Conservation (phyloP, 2,797 vertebrate genomes). For the Hoplostethus atlanticus region DNA sequence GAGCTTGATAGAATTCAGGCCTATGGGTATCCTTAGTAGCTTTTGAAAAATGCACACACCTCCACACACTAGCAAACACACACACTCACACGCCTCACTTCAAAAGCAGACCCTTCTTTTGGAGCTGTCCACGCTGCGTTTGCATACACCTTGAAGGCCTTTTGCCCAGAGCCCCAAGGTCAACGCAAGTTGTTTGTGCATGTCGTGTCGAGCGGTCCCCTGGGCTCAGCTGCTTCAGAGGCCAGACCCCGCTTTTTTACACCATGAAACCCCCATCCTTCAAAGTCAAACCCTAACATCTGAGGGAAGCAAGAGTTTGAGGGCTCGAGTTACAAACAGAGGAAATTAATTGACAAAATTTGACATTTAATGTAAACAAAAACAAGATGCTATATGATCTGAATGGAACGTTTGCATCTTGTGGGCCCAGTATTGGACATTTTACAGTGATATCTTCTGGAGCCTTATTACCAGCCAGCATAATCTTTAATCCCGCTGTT, state of each 20-base stretch:
- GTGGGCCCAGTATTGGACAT: not conserved
- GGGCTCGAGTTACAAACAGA: slow-evolving; percentile 42
- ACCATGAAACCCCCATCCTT: slow-evolving; percentile 69
- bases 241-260: slow-evolving; percentile 48
- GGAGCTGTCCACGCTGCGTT: slow-evolving; percentile 70
- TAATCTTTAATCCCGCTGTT: slow-evolving; percentile 61
- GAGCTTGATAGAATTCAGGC: slow-evolving; percentile 84
- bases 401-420: slow-evolving; percentile 17
- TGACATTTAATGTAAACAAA: slow-evolving; percentile 12
- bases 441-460: slow-evolving; percentile 30
- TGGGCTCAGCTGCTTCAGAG: slow-evolving; percentile 75
- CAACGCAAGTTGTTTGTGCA: slow-evolving; percentile 82
- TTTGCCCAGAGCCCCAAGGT: slow-evolving; percentile 83
- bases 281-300: slow-evolving; percentile 75
- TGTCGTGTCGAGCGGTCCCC: slow-evolving; percentile 73
- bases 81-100: slow-evolving; percentile 62
- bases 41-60: slow-evolving; percentile 78
- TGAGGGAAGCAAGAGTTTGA: slow-evolving; percentile 52
- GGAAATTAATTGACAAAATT: slow-evolving; percentile 37
- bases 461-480: slow-evolving; percentile 27
- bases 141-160: slow-evolving; percentile 86
- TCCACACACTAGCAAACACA: slow-evolving; percentile 7
- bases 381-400: not conserved
- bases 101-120: slow-evolving; percentile 79
- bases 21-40: slow-evolving; percentile 84